Conservation (phyloP, 2,888 invertebrate genomes). For the Erebia palarica region DNA sequence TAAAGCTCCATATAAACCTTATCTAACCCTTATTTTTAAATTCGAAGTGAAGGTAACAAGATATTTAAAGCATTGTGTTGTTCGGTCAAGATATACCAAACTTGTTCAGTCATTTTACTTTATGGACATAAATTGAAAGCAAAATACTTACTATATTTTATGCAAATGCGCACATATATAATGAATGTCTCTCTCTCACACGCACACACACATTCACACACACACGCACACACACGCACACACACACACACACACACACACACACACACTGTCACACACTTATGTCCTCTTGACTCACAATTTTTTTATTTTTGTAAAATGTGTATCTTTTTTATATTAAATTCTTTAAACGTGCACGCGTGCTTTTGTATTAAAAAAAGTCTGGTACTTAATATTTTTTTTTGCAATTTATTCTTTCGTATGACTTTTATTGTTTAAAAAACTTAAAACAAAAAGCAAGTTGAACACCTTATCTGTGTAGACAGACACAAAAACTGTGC, state of each 20-base stretch:
- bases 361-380: not conserved
- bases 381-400: not conserved
- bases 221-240: not conserved
- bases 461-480: conserved; percentile 35
- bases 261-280: not conserved
- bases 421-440: not conserved
- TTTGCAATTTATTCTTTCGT: not conserved
- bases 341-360: not conserved
- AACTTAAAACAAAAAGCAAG: conserved; percentile 43
- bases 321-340: not conserved
- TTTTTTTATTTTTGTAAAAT: not conserved
- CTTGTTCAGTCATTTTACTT: conserved; percentile 40
- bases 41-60: conserved; percentile 45
- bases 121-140: not conserved
- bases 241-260: not conserved
- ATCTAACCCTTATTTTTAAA: conserved; percentile 36
- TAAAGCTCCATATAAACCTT: conserved; percentile 53
- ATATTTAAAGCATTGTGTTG: conserved; percentile 43
- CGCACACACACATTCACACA: not conserved
- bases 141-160: not conserved
- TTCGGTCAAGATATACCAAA: conserved; percentile 44
- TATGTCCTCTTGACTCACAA: not conserved
- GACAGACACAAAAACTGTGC: conserved; percentile 20
- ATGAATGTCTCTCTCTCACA: not conserved
- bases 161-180: not conserved